Conservation (phyloP, 2,113 vertebrate genomes). For the Ascaphus truei region DNA sequence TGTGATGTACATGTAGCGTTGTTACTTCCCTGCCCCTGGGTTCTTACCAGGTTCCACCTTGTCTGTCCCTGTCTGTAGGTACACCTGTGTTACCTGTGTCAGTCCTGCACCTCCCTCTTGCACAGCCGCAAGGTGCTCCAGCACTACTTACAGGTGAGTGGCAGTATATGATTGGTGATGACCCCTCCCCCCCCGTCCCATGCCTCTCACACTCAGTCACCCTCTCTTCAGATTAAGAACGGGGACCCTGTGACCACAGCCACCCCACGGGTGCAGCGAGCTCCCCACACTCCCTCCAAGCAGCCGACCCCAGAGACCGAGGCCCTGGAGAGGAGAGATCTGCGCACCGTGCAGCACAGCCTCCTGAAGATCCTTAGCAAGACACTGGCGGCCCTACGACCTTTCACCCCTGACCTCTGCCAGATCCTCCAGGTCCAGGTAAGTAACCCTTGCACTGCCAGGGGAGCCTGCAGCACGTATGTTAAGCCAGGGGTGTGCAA, state of each 20-base stretch:
- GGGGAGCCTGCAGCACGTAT: too few relatives aligned
- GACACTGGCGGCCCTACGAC: constrained; percentile 84
- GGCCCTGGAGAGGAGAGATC: constrained; percentile 79
- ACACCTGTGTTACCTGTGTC: constrained; percentile 91
- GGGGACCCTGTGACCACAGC: constrained; percentile 76
- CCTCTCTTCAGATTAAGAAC: constrained; percentile 75
- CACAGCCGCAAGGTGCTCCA: constrained; percentile 98
- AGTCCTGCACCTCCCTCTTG: constrained; percentile 93
- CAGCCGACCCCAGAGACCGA: constrained; percentile 70
- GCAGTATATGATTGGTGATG: neutral
- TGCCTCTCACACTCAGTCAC: neutral
- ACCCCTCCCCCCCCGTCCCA: neutral
- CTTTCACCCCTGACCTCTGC: constrained; percentile 94
- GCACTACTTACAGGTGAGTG: constrained; percentile 89
- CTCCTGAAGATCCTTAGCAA: constrained; percentile 97
- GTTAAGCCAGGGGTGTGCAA: too few relatives aligned
- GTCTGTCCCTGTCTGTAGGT: constrained; percentile 65
- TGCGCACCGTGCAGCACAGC: constrained; percentile 85
- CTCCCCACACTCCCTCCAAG: constrained; percentile 63
- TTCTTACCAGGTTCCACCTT: too few relatives aligned
- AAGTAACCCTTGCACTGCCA: too few relatives aligned
- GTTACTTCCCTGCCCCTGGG: too few relatives aligned
- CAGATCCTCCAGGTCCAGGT: constrained; percentile 96
- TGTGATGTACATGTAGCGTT: too few relatives aligned
- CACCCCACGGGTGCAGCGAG: constrained; percentile 66